Evolutionary conservation across 2,113 vertebrate species (phyloP).

Genomic region (Panthera uncia): DNA sequence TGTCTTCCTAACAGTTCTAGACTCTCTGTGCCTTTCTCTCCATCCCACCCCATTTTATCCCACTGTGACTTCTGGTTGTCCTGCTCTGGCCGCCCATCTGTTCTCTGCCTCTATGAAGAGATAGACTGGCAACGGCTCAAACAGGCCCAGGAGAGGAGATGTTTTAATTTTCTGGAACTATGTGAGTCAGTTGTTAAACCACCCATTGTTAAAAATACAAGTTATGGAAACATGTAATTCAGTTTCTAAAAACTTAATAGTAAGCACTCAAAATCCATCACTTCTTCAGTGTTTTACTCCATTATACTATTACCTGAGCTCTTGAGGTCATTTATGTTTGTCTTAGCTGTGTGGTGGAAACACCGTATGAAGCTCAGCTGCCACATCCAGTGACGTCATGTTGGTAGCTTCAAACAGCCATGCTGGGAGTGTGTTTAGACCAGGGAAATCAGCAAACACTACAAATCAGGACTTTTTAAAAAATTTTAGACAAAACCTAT

Average conservation of each 20-base stretch:
- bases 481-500: not conserved
- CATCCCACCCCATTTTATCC: fast-evolving
- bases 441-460: not conserved
- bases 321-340: not conserved
- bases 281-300: not conserved
- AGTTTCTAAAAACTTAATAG: not conserved
- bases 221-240: not conserved
- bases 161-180: not conserved
- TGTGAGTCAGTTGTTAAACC: not conserved
- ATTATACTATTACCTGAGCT: not conserved
- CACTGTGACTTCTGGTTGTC: not conserved
- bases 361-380: not conserved
- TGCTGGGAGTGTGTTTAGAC: not conserved
- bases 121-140: not conserved
- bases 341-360: not conserved
- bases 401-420: not conserved
- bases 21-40: not conserved
- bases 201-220: not conserved
- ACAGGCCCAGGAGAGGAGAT: not conserved
- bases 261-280: not conserved
- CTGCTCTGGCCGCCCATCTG: not conserved
- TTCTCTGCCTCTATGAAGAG: not conserved
- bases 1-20: not conserved
- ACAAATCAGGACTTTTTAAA: not conserved
- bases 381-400: fast-evolving